Percentiles rank a stretch among this genome's conserved stretches.
These are phyloP conservation scores for Diloba caeruleocephala DNA, from an alignment of 2,888 invertebrate species.

Conservation along the genomic window DNA sequence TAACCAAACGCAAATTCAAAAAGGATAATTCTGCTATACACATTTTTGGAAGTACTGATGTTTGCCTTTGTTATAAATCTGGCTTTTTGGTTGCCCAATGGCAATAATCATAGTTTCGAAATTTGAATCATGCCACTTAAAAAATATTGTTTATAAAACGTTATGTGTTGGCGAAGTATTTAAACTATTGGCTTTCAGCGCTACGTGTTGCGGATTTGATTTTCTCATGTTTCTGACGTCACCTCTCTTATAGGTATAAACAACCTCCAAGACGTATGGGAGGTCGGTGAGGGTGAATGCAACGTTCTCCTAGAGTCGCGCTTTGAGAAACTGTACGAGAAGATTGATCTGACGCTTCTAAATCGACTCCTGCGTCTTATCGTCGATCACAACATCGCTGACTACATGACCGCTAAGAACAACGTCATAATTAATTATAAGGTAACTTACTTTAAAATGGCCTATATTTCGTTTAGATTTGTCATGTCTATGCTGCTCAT, in stretches of 20 bases:
- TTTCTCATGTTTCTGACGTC: not conserved
- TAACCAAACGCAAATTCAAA: too few relatives aligned
- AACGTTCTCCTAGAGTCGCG: constrained; percentile 99
- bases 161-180: too few relatives aligned
- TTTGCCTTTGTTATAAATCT: too few relatives aligned
- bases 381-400: constrained; percentile 99
- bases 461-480: too few relatives aligned
- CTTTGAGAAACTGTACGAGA: constrained; percentile 99
- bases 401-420: constrained; percentile 99
- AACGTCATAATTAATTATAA: constrained; percentile 99
- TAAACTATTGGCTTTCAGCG: too few relatives aligned
- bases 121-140: too few relatives aligned
- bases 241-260: constrained; percentile 91
- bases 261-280: constrained; percentile 99
- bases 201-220: not conserved
- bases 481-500: too few relatives aligned
- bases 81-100: too few relatives aligned
- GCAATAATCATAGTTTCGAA: too few relatives aligned
- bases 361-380: constrained; percentile 98
- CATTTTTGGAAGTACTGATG: too few relatives aligned
- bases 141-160: too few relatives aligned
- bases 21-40: too few relatives aligned
- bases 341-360: constrained; percentile 99
- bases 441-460: constrained; percentile 70
- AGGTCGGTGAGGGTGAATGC: constrained; percentile 99